phyloP scores from a whole-genome alignment of 2,888 invertebrate genomes.

The Tipula lateralis region DNA sequence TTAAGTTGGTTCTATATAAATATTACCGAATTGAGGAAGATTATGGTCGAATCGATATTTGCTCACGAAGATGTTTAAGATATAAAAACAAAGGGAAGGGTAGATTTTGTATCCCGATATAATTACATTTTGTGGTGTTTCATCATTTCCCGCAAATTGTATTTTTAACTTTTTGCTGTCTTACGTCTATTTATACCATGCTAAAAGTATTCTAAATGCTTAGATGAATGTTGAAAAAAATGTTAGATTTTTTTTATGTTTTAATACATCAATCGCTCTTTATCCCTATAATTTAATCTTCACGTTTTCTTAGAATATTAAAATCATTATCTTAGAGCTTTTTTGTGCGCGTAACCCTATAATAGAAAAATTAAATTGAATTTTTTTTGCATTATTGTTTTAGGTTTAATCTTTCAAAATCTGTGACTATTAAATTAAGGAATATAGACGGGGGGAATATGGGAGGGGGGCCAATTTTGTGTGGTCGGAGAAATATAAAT shows the following conservation, averaged over 20 bases:
- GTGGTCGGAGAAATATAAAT: no score
- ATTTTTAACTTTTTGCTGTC: neutral
- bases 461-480: no score
- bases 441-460: neutral
- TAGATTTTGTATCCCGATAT: neutral
- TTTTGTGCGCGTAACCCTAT: neutral
- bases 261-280: slow-evolving; percentile 11
- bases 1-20: neutral
- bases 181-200: neutral
- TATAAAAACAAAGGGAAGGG: neutral
- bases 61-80: no score
- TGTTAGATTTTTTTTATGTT: neutral
- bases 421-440: neutral
- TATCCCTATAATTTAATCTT: neutral
- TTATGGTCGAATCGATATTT: neutral
- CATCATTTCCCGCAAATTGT: neutral
- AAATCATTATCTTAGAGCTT: neutral
- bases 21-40: neutral
- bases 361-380: neutral
- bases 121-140: neutral
- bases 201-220: neutral
- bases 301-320: neutral
- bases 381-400: neutral
- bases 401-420: neutral
- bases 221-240: neutral